Evolutionary conservation across 2,113 vertebrate genomes (phyloP).

Genomic region (Tringa solitaria): DNA sequence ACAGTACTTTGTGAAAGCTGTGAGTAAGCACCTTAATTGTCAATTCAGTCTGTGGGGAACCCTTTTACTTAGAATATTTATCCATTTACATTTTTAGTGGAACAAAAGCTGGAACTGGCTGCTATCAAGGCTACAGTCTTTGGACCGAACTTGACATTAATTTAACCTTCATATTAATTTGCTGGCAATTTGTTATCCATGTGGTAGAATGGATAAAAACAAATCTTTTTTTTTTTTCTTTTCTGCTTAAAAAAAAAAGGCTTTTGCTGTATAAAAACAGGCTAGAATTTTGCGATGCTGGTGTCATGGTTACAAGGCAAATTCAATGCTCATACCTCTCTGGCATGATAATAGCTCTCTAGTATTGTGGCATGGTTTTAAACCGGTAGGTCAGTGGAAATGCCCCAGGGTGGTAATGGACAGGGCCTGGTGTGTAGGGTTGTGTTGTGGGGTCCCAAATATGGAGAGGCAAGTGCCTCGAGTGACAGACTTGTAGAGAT

Average conservation of each 20-base stretch:
- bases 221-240: background rate
- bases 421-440: background rate
- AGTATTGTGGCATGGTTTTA: background rate
- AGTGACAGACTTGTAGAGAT: background rate
- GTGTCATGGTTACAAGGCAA: constrained; percentile 39
- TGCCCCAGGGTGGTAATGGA: background rate
- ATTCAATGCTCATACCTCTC: background rate
- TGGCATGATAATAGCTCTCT: background rate
- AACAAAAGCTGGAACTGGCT: background rate
- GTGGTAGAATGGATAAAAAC: background rate
- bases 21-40: background rate
- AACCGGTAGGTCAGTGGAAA: background rate
- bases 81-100: background rate
- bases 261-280: background rate
- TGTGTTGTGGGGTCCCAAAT: background rate
- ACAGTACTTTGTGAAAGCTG: background rate
- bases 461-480: background rate
- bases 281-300: background rate
- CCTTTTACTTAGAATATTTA: background rate
- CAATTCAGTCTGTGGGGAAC: background rate
- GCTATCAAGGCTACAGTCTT: background rate
- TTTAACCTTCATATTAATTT: background rate
- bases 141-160: background rate
- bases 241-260: background rate
- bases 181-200: background rate